A percentile compares a stretch with the other conserved stretches of the same genome.
phyloP scores from a whole-genome alignment of 2,888 invertebrate species.

The Lottia gigantea region DNA sequence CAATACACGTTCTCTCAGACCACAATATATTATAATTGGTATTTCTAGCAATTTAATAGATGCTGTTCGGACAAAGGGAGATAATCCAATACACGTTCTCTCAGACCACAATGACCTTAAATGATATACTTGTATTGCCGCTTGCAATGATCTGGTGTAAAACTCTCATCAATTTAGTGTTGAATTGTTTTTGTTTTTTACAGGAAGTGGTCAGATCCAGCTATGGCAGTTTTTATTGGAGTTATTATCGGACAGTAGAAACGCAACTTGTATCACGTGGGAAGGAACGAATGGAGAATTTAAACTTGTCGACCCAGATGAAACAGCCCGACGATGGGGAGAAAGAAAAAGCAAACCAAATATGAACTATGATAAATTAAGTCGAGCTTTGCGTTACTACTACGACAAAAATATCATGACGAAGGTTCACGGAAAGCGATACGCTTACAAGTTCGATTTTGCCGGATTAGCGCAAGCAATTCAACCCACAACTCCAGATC shows the following conservation, averaged over 20 bases:
- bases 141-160: too few relatives aligned
- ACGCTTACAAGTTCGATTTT: constrained; percentile 94
- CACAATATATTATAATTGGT: too few relatives aligned
- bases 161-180: too few relatives aligned
- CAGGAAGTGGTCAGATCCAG: constrained; percentile 88
- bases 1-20: too few relatives aligned
- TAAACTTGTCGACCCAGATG: constrained; percentile 93
- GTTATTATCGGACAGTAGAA: constrained; percentile 85
- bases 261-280: constrained; percentile 94
- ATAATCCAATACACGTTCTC: too few relatives aligned
- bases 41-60: too few relatives aligned
- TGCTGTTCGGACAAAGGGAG: too few relatives aligned
- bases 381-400: constrained; percentile 92
- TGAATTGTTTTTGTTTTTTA: too few relatives aligned
- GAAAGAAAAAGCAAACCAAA: constrained; percentile 94
- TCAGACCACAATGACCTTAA: too few relatives aligned
- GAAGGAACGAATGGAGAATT: constrained; percentile 96
- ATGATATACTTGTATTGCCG: too few relatives aligned
- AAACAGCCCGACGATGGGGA: constrained; percentile 93
- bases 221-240: constrained; percentile 98
- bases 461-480: constrained; percentile 83
- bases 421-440: constrained; percentile 95
- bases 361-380: constrained; percentile 97
- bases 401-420: constrained; percentile 99
- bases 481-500: constrained; percentile 80